Conservation (phyloP, 2,888 invertebrate species). For the Lasioglossum villosulum region DNA sequence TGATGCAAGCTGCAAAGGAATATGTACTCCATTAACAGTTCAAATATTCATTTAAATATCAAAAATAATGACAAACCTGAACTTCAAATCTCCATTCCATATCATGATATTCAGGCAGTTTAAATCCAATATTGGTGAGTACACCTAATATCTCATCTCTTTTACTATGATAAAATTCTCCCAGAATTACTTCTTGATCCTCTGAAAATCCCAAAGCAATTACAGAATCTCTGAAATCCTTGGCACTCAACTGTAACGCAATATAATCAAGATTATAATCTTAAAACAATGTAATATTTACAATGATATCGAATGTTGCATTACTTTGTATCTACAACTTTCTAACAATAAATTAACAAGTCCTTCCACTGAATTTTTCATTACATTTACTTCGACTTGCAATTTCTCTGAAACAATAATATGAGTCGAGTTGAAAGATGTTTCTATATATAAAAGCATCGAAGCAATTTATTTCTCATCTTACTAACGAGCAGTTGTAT, state of each 20-base stretch:
- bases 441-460: not conserved
- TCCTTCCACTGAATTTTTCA: slow-evolving; percentile 89
- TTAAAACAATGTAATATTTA: not conserved
- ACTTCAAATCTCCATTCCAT: slow-evolving; percentile 89
- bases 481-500: slow-evolving; percentile 87
- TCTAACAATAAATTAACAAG: slow-evolving; percentile 90
- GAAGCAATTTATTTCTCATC: not conserved
- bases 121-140: slow-evolving; percentile 84
- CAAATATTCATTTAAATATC: slow-evolving; percentile 12
- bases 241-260: slow-evolving; percentile 83
- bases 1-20: slow-evolving; percentile 85
- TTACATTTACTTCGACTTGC: slow-evolving; percentile 85
- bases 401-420: slow-evolving; percentile 86
- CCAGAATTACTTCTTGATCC: slow-evolving; percentile 87
- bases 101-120: slow-evolving; percentile 86
- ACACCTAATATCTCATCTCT: slow-evolving; percentile 86
- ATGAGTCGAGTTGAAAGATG: not conserved
- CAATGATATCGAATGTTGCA: not conserved
- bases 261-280: slow-evolving; percentile 4
- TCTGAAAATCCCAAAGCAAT: slow-evolving; percentile 86
- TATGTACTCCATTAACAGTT: not conserved
- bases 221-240: slow-evolving; percentile 85
- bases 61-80: slow-evolving; percentile 82
- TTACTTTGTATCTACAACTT: slow-evolving; percentile 89
- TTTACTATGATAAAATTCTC: slow-evolving; percentile 87